These are phyloP conservation scores for Drosophila vallismaia DNA, from an alignment of 2,888 invertebrate species.

Conservation along the genomic window DNA sequence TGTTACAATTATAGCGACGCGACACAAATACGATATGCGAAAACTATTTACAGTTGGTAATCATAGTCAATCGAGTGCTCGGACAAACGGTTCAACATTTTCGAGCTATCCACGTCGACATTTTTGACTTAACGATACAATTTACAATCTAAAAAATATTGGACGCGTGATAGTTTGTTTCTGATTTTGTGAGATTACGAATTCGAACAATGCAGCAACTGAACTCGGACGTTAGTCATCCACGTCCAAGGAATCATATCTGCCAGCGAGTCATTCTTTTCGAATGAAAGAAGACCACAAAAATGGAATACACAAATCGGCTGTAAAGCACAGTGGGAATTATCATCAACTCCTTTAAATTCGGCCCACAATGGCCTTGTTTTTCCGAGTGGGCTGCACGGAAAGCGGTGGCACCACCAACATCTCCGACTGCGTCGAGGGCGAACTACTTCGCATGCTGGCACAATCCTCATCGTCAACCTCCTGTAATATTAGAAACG, in stretches of 20 bases:
- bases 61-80: constrained; percentile 39
- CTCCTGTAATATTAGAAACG: constrained; percentile 84
- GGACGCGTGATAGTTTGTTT: constrained; percentile 55
- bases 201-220: constrained; percentile 23
- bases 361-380: constrained; percentile 88
- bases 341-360: constrained; percentile 60
- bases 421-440: constrained; percentile 85
- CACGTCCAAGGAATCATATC: constrained; percentile 11
- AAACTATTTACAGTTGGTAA: constrained; percentile 60
- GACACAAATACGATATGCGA: constrained; percentile 20
- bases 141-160: constrained; percentile 47
- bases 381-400: constrained; percentile 93
- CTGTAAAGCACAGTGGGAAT: constrained; percentile 25
- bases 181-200: constrained; percentile 41
- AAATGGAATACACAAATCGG: constrained; percentile 66
- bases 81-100: constrained; percentile 70
- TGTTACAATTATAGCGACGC: constrained; percentile 47
- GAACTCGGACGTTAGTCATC: neutral
- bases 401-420: constrained; percentile 90
- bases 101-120: constrained; percentile 32
- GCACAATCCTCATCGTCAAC: constrained; percentile 87
- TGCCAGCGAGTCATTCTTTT: constrained; percentile 13
- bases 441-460: constrained; percentile 81
- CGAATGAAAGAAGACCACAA: constrained; percentile 20
- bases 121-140: constrained; percentile 25